phyloP scores from a whole-genome alignment of 2,888 invertebrate species.

The Andrena haemorrhoa region DNA sequence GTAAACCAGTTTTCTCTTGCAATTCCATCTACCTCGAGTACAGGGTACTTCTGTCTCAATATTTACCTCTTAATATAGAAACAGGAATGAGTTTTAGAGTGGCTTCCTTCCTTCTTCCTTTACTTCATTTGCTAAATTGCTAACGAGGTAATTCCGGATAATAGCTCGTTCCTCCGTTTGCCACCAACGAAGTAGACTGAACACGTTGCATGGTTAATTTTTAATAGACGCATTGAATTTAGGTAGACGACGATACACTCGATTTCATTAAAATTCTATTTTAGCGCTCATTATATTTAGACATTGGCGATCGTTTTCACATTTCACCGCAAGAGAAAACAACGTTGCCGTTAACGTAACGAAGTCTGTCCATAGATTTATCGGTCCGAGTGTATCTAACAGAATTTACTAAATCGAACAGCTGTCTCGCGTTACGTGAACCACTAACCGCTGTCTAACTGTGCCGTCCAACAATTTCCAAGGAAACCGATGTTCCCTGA shows the following conservation, averaged over 20 bases:
- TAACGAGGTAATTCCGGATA: slow-evolving; percentile 40
- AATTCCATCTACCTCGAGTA: neutral
- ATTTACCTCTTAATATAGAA: slow-evolving; percentile 29
- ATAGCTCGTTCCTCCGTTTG: slow-evolving; percentile 24
- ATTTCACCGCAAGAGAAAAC: too few relatives aligned
- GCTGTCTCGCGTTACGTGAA: slow-evolving; percentile 6
- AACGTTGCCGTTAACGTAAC: too few relatives aligned
- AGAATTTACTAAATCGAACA: slow-evolving; percentile 1
- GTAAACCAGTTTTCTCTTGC: neutral
- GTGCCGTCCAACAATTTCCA: slow-evolving; percentile 53
- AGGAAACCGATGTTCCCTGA: slow-evolving; percentile 65
- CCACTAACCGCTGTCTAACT: slow-evolving; percentile 34
- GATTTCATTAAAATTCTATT: too few relatives aligned
- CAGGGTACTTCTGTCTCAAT: neutral
- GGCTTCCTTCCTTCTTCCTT: neutral
- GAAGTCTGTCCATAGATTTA: too few relatives aligned
- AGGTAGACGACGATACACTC: too few relatives aligned
- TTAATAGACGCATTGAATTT: too few relatives aligned
- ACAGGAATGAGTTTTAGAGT: slow-evolving; percentile 34
- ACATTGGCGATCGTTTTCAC: too few relatives aligned
- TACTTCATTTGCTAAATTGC: slow-evolving; percentile 38
- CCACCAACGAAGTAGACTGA: slow-evolving; percentile 2
- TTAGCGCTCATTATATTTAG: too few relatives aligned
- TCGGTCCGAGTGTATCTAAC: too few relatives aligned
- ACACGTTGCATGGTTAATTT: neutral